phyloP scores from a whole-genome alignment of 2,888 invertebrate genomes.

The Sussaba pulchella region DNA sequence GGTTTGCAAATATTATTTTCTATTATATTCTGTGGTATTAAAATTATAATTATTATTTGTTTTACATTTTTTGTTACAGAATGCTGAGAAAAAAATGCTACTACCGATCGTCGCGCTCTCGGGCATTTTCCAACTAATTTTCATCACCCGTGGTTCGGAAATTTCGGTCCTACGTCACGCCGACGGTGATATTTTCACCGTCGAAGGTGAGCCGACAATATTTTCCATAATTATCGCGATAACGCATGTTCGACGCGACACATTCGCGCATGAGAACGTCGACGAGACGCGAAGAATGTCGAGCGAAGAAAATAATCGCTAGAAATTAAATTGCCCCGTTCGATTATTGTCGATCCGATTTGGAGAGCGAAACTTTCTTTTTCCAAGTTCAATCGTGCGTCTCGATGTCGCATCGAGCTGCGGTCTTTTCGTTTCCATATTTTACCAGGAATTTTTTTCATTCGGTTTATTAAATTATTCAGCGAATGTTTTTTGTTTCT shows the following conservation, averaged over 20 bases:
- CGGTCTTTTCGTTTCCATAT: no score
- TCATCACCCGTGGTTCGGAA: constrained; percentile 73
- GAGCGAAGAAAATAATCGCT: no score
- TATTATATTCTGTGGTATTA: not conserved
- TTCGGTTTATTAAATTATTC: no score
- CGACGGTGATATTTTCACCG: constrained; percentile 82
- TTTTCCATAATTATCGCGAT: not conserved
- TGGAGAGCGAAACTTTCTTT: not conserved
- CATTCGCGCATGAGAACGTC: not conserved
- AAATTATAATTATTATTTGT: no score
- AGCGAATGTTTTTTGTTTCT: no score
- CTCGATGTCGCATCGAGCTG: no score
- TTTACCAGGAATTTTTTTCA: not conserved
- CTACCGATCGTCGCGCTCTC: constrained; percentile 78
- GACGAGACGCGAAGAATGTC: no score
- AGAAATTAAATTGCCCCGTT: no score
- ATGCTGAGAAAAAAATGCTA: constrained; percentile 83
- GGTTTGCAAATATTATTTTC: constrained; percentile 6
- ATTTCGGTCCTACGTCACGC: constrained; percentile 79
- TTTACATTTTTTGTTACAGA: constrained; percentile 76
- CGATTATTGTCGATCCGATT: not conserved
- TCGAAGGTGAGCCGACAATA: constrained; percentile 76
- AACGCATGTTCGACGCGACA: not conserved
- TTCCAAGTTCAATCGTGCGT: not conserved
- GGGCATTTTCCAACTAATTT: constrained; percentile 76